A percentile compares a stretch with the other conserved stretches of the same genome.
These are phyloP conservation scores for Zaprionus vittiger DNA, from an alignment of 1,140 invertebrate genomes.

Conservation along the genomic window DNA sequence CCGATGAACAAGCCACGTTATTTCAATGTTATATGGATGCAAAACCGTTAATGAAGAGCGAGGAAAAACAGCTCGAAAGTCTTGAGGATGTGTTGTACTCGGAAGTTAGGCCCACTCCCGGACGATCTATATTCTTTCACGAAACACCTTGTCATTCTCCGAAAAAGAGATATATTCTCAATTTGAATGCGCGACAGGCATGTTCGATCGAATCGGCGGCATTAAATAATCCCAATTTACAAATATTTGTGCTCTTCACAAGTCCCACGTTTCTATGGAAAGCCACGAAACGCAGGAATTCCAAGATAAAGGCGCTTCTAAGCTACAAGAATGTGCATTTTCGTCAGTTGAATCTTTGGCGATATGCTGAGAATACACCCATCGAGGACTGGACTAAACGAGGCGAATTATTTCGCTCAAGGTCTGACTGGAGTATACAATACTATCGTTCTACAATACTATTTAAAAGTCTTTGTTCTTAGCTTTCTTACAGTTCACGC, in stretches of 20 bases:
- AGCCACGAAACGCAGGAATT: conserved; percentile 40
- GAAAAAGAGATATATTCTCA: conserved; percentile 13
- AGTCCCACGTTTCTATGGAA: conserved; percentile 54
- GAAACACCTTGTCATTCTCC: conserved; percentile 85
- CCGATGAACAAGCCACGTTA: not conserved
- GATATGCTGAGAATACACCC: conserved; percentile 87
- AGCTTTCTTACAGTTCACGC: conserved; percentile 17
- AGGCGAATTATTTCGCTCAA: conserved; percentile 85
- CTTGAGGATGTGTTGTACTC: conserved; percentile 62
- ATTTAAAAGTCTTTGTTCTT: not conserved
- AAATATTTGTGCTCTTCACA: conserved; percentile 86
- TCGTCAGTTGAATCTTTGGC: conserved; percentile 85
- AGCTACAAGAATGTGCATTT: conserved; percentile 87
- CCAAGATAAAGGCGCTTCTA: conserved; percentile 80
- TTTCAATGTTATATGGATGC: conserved; percentile 1
- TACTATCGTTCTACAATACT: not conserved
- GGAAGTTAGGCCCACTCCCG: conserved; percentile 74
- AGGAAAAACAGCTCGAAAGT: not conserved
- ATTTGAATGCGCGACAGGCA: conserved; percentile 86
- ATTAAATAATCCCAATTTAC: conserved; percentile 86
- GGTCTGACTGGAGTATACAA: conserved; percentile 64
- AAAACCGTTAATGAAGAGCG: not conserved
- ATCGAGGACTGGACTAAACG: conserved; percentile 87
- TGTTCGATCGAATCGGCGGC: conserved; percentile 89
- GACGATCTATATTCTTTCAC: conserved; percentile 86